phyloP scores from a whole-genome alignment of 2,113 vertebrate species.

The Toxostoma redivivum region DNA sequence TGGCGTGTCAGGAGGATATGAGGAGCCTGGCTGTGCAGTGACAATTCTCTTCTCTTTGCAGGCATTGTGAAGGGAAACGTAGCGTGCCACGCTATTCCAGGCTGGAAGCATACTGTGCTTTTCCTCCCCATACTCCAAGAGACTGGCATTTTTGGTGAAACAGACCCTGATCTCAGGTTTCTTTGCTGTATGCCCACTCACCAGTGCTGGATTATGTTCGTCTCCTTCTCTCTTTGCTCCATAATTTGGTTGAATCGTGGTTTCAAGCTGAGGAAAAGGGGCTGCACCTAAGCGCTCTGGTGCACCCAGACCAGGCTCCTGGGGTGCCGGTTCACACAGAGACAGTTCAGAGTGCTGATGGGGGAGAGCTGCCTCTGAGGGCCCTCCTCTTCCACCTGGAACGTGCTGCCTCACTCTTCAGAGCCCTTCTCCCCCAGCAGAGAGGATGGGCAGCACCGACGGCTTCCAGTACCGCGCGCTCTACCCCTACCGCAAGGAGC shows the following conservation, averaged over 20 bases:
- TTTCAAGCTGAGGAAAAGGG: slow-evolving; percentile 85
- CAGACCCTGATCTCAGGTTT: background rate
- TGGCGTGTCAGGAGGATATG: rapidly evolving
- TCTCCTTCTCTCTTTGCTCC: slow-evolving; percentile 82
- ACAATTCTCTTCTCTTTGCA: background rate
- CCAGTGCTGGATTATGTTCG: slow-evolving; percentile 84
- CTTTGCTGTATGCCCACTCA: background rate
- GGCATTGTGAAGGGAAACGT: background rate
- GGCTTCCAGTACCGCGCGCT: slow-evolving; percentile 90
- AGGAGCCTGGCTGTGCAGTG: background rate
- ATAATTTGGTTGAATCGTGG: slow-evolving; percentile 87
- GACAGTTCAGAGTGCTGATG: background rate
- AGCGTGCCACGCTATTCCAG: rapidly evolving
- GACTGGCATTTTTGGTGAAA: background rate
- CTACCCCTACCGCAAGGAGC: slow-evolving; percentile 85
- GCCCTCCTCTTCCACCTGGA: background rate
- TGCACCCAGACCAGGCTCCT: background rate
- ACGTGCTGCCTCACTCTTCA: background rate
- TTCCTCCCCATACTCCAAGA: background rate
- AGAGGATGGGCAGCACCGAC: slow-evolving; percentile 74
- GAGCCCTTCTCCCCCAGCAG: background rate
- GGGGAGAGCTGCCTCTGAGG: slow-evolving; percentile 7
- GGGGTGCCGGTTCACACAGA: background rate
- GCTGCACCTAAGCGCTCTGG: slow-evolving; percentile 4
- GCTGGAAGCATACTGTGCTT: background rate